Conservation (phyloP, 2,797 vertebrate species). For the Bucorvus abyssinicus region DNA sequence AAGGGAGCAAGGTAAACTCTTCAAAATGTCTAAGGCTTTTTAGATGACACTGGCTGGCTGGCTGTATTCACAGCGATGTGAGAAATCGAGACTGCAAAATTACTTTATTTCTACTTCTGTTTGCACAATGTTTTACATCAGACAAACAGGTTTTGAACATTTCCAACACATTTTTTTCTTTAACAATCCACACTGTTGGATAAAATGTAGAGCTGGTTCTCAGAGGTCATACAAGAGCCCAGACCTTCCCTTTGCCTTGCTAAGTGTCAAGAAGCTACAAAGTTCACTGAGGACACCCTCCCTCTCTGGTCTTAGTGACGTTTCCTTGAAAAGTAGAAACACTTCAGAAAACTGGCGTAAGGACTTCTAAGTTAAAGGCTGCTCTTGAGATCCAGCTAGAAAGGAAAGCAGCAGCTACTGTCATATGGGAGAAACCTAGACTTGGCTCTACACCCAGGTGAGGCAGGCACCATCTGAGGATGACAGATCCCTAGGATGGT, state of each 20-base stretch:
- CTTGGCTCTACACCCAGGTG: neutral
- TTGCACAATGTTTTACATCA: neutral
- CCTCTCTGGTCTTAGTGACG: neutral
- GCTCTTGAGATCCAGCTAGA: neutral
- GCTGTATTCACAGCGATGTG: neutral
- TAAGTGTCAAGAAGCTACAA: neutral
- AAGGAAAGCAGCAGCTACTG: neutral
- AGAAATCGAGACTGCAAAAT: neutral
- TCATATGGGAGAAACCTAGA: neutral
- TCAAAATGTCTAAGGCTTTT: constrained; percentile 10
- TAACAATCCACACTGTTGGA: neutral
- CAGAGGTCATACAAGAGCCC: neutral
- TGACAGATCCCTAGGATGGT: neutral
- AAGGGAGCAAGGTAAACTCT: neutral
- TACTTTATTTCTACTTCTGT: neutral
- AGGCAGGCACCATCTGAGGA: neutral
- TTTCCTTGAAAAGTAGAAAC: neutral
- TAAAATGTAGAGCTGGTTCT: neutral
- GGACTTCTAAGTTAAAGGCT: neutral
- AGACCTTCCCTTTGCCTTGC: neutral
- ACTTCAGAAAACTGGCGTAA: neutral
- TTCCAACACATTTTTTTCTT: neutral
- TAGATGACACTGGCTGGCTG: neutral
- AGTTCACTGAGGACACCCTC: neutral
- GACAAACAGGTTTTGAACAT: neutral